Evolutionary conservation across 2,888 invertebrate genomes (phyloP).

Genomic region (Elmis aenea): DNA sequence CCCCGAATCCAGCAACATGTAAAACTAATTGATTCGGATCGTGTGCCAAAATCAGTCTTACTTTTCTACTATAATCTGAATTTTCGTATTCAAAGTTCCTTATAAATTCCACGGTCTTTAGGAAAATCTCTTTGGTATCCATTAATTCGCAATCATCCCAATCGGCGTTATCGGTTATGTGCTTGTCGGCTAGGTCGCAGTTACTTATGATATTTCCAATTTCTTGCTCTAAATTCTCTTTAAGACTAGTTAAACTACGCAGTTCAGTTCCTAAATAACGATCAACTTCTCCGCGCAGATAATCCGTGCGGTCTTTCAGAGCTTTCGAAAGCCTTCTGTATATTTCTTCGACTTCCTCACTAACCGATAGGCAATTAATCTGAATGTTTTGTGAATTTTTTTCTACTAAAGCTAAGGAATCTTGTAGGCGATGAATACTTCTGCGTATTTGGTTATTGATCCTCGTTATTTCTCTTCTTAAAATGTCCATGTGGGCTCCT

Average conservation of each 20-base stretch:
- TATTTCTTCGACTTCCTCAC: conserved; percentile 92
- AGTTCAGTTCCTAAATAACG: conserved; percentile 85
- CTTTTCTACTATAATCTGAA: conserved; percentile 79
- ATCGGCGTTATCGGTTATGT: conserved; percentile 77
- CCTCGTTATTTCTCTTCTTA: conserved; percentile 60
- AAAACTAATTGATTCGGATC: conserved; percentile 88
- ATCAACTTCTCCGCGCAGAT: conserved; percentile 84
- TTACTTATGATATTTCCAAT: conserved; percentile 93
- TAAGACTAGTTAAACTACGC: conserved; percentile 77
- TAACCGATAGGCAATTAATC: conserved; percentile 83
- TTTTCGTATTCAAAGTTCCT: conserved; percentile 93
- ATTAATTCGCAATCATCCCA: conserved; percentile 92
- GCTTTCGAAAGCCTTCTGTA: conserved; percentile 82
- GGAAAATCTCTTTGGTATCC: conserved; percentile 93
- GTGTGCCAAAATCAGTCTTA: conserved; percentile 82
- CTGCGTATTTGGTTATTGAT: conserved; percentile 62
- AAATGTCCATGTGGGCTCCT: conserved; percentile 91
- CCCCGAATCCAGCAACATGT: conserved; percentile 85
- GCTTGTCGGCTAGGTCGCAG: conserved; percentile 93
- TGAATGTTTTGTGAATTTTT: conserved; percentile 85
- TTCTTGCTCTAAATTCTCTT: conserved; percentile 92
- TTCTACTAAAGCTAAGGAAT: conserved; percentile 77
- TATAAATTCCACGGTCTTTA: conserved; percentile 93
- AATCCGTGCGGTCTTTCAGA: conserved; percentile 83
- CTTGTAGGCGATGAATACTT: conserved; percentile 83